Conservation (phyloP, 1,140 invertebrate species). For the Cotesia vestalis region DNA sequence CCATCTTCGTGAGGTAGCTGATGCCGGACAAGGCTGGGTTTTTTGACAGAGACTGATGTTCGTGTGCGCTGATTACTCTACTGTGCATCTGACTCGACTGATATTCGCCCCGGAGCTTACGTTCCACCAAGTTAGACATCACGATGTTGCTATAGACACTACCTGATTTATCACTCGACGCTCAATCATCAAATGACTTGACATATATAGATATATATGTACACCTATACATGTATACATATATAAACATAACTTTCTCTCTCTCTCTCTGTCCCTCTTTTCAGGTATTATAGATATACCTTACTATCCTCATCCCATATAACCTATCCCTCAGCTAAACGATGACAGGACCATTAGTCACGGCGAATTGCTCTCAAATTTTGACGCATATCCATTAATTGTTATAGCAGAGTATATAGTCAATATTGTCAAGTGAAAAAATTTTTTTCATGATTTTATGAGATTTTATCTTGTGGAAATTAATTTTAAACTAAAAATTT, state of each 20-base stretch:
- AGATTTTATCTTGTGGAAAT: too few relatives aligned
- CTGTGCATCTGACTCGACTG: conserved; percentile 26
- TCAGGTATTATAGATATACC: not conserved
- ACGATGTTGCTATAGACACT: conserved; percentile 40
- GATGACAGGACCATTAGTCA: conserved; percentile 15
- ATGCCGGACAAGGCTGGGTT: conserved; percentile 35
- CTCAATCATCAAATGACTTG: conserved; percentile 47
- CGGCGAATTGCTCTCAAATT: not conserved
- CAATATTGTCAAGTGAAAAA: too few relatives aligned
- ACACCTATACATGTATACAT: not conserved
- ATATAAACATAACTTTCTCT: not conserved
- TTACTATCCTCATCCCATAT: conserved; percentile 1
- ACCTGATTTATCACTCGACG: conserved; percentile 44
- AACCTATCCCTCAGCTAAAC: conserved; percentile 18
- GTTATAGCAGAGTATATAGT: too few relatives aligned
- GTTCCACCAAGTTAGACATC: conserved; percentile 39
- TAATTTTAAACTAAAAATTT: too few relatives aligned
- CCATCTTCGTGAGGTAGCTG: conserved; percentile 44
- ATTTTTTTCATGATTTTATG: too few relatives aligned
- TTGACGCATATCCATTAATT: not conserved
- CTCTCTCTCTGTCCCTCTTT: too few relatives aligned
- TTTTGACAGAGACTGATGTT: conserved; percentile 49
- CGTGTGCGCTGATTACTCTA: conserved; percentile 32
- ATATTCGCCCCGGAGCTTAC: conserved; percentile 38
- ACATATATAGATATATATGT: conserved; percentile 31